These are phyloP conservation scores for Menidia beryllina DNA, from an alignment of 2,113 vertebrate species.

Conservation along the genomic window DNA sequence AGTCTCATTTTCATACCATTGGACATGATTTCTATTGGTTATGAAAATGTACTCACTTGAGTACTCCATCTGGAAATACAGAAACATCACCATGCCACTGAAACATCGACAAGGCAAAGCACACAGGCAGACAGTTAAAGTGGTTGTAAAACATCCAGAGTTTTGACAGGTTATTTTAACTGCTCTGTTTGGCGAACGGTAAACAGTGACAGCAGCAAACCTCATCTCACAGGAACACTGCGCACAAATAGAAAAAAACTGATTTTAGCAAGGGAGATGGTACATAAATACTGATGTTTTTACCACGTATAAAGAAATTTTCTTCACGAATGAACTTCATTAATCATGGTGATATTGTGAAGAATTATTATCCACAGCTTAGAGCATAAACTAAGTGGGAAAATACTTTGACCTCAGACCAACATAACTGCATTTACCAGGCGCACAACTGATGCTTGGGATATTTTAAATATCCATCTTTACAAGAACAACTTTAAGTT, in stretches of 20 bases:
- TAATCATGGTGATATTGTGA: too few species aligned
- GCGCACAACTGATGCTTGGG: too few species aligned
- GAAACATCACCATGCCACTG: background rate
- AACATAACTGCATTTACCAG: too few species aligned
- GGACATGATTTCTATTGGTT: background rate
- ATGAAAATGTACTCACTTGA: background rate
- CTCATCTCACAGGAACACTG: background rate
- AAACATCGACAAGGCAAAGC: background rate
- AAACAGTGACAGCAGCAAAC: background rate
- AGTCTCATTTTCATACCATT: background rate
- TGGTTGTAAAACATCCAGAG: background rate
- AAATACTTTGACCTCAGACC: too few species aligned
- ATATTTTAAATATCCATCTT: too few species aligned
- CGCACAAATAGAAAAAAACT: background rate
- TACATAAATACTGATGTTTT: too few species aligned
- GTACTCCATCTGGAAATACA: background rate
- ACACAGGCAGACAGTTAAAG: background rate
- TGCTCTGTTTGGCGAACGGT: background rate
- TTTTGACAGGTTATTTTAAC: background rate
- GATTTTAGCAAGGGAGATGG: background rate
- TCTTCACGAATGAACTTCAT: too few species aligned
- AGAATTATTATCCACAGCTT: too few species aligned
- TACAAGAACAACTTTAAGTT: too few species aligned
- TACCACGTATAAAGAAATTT: too few species aligned
- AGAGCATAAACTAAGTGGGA: too few species aligned